Percentiles rank a stretch among this genome's conserved stretches.
These are phyloP conservation scores for Pitta sordida DNA, from an alignment of 2,113 vertebrate species.

Conservation along the genomic window DNA sequence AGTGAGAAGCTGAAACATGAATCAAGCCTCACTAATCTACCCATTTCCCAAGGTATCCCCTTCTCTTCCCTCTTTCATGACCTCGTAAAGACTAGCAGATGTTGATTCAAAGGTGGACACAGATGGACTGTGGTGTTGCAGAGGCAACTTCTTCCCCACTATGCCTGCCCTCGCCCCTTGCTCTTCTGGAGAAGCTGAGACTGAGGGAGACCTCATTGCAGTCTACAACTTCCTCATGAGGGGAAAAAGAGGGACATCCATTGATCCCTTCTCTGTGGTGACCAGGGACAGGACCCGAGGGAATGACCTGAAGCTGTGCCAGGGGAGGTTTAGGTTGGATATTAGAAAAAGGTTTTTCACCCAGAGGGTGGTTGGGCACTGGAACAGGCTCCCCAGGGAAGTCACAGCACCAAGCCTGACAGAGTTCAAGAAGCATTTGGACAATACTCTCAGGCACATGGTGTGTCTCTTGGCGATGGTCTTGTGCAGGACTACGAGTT, in stretches of 20 bases:
- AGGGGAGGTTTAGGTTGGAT: neutral
- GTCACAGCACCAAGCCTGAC: neutral
- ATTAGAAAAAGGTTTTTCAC: neutral
- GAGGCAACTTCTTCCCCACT: neutral
- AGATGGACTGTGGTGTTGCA: rapidly evolving
- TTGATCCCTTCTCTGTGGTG: neutral
- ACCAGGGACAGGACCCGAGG: neutral
- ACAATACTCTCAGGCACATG: neutral
- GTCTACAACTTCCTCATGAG: neutral
- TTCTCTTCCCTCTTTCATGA: neutral
- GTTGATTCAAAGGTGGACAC: neutral
- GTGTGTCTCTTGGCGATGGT: neutral
- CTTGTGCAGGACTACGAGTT: neutral
- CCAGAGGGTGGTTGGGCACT: neutral
- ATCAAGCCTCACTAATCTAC: neutral
- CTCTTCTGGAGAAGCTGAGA: neutral
- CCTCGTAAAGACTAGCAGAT: neutral
- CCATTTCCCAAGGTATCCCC: neutral
- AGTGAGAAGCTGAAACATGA: neutral
- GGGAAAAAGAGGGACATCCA: neutral
- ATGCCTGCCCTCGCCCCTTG: rapidly evolving
- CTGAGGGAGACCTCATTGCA: neutral
- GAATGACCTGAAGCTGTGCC: neutral
- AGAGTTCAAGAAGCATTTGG: neutral
- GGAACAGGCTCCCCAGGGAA: neutral